Evolutionary conservation across 2,797 vertebrate genomes (phyloP), one percentile per base, ranked within the genome.

Genomic region (Streptopelia turtur): DNA sequence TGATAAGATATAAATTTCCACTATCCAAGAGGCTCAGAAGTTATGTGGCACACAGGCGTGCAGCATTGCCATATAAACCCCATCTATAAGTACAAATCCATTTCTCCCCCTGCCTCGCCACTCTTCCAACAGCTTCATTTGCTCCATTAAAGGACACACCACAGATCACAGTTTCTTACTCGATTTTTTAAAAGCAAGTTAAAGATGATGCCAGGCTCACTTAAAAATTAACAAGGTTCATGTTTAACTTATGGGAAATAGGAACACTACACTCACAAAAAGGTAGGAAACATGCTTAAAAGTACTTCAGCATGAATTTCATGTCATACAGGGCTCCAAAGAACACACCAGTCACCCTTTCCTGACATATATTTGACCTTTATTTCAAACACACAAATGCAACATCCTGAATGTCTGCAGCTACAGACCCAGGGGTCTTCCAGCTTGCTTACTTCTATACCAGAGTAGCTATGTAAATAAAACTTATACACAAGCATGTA

Each of bases 361-460:
- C 92, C 95, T 95, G 92, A 76, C 88, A 88, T 87, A 81, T 13
- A 75, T 82, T 92, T 97, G 89, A 93, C 80, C 87, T 95, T 90
- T 72, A 55, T 31, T 76, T 57, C 59, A 71, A 87, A 56, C 55
- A 81, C 76, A 79, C 75, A 87, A 91, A 53, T 91, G 79, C 71
- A 90, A 61, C 74, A 89, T 82, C 78, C 91, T 87, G 66, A 92
- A 68, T 39, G 60, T 90, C 85, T 93, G 83, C 47, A 76, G 70
- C 83, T 96, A 1, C 75, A 49, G 71, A 91, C 83, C 81, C 81
- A 95, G 81, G 9, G 65, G 27, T 85, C 91, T 94, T 59, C 37
- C 69, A 91, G 56, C 79, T 90, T 89, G 35, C 66, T 89, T 69
- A 78, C 84, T 78, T 71, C 35, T 66, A 43, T 4, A 83, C 20